Conservation (phyloP, 92 coral and sea anemone genomes). For the Phymanthus crucifer region DNA sequence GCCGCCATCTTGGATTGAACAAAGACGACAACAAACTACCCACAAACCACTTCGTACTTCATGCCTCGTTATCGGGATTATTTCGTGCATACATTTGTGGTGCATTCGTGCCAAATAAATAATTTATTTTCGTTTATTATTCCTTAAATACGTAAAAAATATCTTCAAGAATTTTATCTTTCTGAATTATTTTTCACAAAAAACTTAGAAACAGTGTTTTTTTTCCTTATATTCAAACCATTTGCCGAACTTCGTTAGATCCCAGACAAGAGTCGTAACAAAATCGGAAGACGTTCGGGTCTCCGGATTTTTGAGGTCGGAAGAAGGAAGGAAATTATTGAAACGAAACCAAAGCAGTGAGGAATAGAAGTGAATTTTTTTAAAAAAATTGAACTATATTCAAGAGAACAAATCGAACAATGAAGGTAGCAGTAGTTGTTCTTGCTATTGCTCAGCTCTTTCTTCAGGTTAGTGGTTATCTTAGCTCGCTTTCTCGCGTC, state of each 20-base stretch:
- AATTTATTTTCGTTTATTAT: neutral
- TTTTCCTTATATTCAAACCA: too few species aligned
- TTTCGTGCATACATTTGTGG: neutral
- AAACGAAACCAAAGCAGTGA: neutral
- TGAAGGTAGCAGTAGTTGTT: conserved; percentile 22
- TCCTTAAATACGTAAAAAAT: neutral
- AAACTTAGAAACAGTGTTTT: too few species aligned
- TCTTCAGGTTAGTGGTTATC: conserved; percentile 10
- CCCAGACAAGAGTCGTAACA: neutral
- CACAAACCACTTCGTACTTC: conserved; percentile 44
- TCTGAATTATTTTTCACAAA: too few species aligned
- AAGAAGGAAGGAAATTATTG: too few species aligned
- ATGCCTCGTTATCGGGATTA: neutral
- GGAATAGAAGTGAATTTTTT: neutral
- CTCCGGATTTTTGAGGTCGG: too few species aligned
- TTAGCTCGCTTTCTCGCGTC: neutral
- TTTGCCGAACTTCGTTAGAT: neutral
- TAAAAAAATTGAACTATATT: neutral
- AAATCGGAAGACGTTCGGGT: conserved; percentile 15
- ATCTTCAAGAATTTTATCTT: neutral
- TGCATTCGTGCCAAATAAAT: neutral
- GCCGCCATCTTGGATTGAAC: conserved; percentile 76
- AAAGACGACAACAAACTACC: conserved; percentile 50
- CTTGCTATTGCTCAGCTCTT: conserved; percentile 27
- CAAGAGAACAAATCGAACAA: neutral